Conservation (phyloP, 2,113 vertebrate genomes). For the Microcebus murinus region DNA sequence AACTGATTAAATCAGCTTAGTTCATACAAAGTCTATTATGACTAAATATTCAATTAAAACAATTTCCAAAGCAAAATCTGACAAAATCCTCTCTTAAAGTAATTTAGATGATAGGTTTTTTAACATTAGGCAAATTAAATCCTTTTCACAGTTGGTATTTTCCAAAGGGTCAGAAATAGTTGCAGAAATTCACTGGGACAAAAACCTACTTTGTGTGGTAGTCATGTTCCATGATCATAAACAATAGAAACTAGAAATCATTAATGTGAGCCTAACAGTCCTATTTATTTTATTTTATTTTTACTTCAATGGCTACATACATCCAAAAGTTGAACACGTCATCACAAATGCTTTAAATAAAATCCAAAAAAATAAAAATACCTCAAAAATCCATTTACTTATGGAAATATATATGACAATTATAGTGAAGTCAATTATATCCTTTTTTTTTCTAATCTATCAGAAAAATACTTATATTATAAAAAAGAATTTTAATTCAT, state of each 20-base stretch:
- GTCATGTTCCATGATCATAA: slow-evolving; percentile 19
- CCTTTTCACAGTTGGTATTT: slow-evolving; percentile 35
- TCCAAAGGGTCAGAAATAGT: slow-evolving; percentile 51
- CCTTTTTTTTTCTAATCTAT: slow-evolving; percentile 51
- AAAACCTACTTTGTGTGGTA: slow-evolving; percentile 19
- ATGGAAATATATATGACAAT: slow-evolving; percentile 69
- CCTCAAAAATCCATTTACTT: slow-evolving; percentile 66
- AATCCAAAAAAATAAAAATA: slow-evolving; percentile 75
- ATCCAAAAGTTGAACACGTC: slow-evolving; percentile 65
- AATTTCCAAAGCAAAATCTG: slow-evolving; percentile 73
- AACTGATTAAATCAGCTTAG: slow-evolving; percentile 66
- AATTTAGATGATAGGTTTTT: slow-evolving; percentile 63
- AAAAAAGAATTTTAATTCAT: slow-evolving; percentile 54
- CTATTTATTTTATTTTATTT: slow-evolving; percentile 73
- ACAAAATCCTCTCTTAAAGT: slow-evolving; percentile 65
- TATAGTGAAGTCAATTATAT: slow-evolving; percentile 51
- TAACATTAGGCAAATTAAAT: slow-evolving; percentile 65
- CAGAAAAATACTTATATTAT: slow-evolving; percentile 55
- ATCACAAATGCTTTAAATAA: slow-evolving; percentile 74
- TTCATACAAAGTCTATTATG: slow-evolving; percentile 51
- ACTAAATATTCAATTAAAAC: slow-evolving; percentile 74
- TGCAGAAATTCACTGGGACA: slow-evolving; percentile 43
- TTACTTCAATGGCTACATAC: slow-evolving; percentile 67
- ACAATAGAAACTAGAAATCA: slow-evolving; percentile 40
- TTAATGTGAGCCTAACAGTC: slow-evolving; percentile 49